Conservation (phyloP, 1,140 invertebrate genomes). For the Anagrus nilaparvatae region DNA sequence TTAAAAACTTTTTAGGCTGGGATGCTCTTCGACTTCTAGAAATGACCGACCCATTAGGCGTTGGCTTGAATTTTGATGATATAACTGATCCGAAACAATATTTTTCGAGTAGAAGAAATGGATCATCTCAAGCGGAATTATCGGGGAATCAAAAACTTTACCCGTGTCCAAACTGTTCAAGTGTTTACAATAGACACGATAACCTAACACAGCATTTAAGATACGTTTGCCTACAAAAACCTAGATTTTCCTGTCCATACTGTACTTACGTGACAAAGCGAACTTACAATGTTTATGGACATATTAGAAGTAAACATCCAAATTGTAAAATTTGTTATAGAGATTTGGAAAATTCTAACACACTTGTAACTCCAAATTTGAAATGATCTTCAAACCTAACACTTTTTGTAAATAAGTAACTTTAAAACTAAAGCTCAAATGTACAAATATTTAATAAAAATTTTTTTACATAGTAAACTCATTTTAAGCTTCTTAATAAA, state of each 20-base stretch:
- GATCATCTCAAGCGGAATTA: background rate
- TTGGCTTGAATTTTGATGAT: too few relatives aligned
- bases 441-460: too few relatives aligned
- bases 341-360: conserved; percentile 10
- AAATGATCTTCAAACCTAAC: background rate
- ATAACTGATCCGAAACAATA: too few relatives aligned
- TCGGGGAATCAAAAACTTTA: conserved; percentile 28
- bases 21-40: too few relatives aligned
- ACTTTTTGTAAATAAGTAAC: too few relatives aligned
- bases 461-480: too few relatives aligned
- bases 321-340: conserved; percentile 4
- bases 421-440: too few relatives aligned
- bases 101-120: conserved; percentile 1
- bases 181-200: conserved; percentile 43
- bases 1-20: too few relatives aligned
- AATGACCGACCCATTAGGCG: too few relatives aligned
- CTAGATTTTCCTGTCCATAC: conserved; percentile 39
- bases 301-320: conserved; percentile 20
- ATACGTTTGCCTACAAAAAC: conserved; percentile 41
- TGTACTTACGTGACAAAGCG: conserved; percentile 31
- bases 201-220: conserved; percentile 41
- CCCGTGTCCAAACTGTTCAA: conserved; percentile 45
- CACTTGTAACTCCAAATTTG: conserved; percentile 6
- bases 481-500: too few relatives aligned
- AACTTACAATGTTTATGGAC: conserved; percentile 20